Evolutionary conservation across 2,888 invertebrate genomes (phyloP), one percentile per base, ranked within the genome.

Genomic region (Petrophora chlorosata): DNA sequence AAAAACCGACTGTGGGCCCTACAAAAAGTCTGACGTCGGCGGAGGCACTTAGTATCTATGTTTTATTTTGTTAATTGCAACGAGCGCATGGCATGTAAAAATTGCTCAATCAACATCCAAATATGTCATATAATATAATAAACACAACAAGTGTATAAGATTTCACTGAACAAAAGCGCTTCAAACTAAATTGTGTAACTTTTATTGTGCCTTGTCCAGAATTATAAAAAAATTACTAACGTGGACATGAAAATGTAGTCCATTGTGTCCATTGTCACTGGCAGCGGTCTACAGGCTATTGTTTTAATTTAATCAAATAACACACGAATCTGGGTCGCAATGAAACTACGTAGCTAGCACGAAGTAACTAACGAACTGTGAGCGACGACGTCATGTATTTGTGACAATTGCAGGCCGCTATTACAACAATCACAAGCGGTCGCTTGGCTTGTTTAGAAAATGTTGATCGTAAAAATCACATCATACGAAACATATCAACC

Each of bases 381-480:
- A 19, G 22, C 14, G 25, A 32, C 25, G 28, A 32, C 36, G 7
- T 42, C 19, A 29, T 40, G 41, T 17, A 41, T 36, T 48, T 25
- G 41, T 36, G n/a, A n/a, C n/a, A n/a, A n/a, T n/a, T n/a, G n/a
- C n/a, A 25, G 45, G 22, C 12, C 38, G 3, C n/a, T n/a, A n/a
- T n/a, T n/a, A n/a, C n/a, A 28, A 16, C 41, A 41, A 33, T 35
- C 49, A 29, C 39, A 43, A 49, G 23, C 49, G 29, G 34, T 43
- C 43, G 33, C 14, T 28, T 39, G 15, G 44, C 39, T 43, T 39
- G 43, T 44, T 50, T 30, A 14, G 39, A 44, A 50, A 35, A 29
- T 47, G 28, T 34, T 39, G 49, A 34, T 44, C 49, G 42, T 49
- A 49, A 50, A 50, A 50, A 43, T 43, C 49, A 44, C 49, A 50